phyloP scores from a whole-genome alignment of 2,113 vertebrate species.

The Helogale parvula region DNA sequence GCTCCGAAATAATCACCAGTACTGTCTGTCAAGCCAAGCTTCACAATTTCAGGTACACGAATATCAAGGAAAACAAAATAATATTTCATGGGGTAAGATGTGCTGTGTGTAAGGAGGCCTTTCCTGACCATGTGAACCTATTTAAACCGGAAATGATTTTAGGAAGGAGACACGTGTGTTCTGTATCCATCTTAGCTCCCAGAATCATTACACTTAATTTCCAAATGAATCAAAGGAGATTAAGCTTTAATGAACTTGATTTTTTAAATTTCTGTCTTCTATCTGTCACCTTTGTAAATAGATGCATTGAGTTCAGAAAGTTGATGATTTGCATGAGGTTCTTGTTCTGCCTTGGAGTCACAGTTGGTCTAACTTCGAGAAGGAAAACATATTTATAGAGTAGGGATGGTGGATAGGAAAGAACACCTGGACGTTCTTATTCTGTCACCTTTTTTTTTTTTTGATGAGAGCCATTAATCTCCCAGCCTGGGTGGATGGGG shows the following conservation, averaged over 20 bases:
- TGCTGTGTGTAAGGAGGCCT: neutral
- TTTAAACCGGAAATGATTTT: slow-evolving; percentile 16
- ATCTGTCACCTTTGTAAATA: neutral
- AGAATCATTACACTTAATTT: slow-evolving; percentile 50
- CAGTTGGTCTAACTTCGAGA: neutral
- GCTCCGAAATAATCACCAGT: neutral
- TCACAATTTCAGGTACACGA: neutral
- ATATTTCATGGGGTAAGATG: neutral
- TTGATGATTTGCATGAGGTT: neutral
- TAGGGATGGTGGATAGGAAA: neutral
- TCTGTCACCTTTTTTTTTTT: neutral
- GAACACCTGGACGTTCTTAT: neutral
- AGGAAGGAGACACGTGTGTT: neutral
- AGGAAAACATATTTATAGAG: neutral
- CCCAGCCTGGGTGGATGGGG: neutral
- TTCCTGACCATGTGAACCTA: neutral
- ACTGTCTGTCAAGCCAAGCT: neutral
- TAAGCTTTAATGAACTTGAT: neutral
- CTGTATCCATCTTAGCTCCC: neutral
- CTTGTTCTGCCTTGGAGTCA: slow-evolving; percentile 7
- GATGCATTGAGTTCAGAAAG: neutral
- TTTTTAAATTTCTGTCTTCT: neutral
- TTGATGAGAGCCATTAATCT: neutral
- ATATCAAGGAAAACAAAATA: neutral
- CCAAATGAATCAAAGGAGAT: slow-evolving; percentile 32